phyloP scores from a whole-genome alignment of 2,888 invertebrate genomes.

The Poecilus cupreus region DNA sequence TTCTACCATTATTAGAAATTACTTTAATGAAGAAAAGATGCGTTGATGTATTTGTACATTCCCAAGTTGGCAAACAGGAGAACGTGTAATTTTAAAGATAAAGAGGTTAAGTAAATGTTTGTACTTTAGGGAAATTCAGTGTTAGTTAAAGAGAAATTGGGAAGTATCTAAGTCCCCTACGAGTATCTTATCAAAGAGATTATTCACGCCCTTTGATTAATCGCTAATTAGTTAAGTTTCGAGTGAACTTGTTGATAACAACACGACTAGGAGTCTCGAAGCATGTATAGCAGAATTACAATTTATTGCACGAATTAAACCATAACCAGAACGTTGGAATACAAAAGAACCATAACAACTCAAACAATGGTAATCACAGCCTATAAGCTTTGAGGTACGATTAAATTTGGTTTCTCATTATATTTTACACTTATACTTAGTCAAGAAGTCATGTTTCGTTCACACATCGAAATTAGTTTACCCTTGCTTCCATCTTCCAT shows the following conservation, averaged over 20 bases:
- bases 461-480: no score
- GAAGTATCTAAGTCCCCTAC: slow-evolving; percentile 9
- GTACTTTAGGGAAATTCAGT: slow-evolving; percentile 3
- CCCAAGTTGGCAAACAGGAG: not conserved
- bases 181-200: slow-evolving; percentile 36
- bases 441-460: slow-evolving; percentile 48
- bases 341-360: slow-evolving; percentile 48
- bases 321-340: slow-evolving; percentile 40
- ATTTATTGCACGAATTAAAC: slow-evolving; percentile 56
- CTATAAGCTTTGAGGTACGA: slow-evolving; percentile 60
- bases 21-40: no score
- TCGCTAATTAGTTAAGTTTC: slow-evolving; percentile 49
- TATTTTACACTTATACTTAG: slow-evolving; percentile 51
- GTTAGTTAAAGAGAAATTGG: slow-evolving; percentile 34
- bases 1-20: no score
- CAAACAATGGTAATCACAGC: slow-evolving; percentile 58
- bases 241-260: slow-evolving; percentile 39
- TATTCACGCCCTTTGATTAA: slow-evolving; percentile 45
- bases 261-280: slow-evolving; percentile 55
- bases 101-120: slow-evolving; percentile 22
- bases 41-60: no score
- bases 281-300: slow-evolving; percentile 55
- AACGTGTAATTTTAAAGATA: not conserved
- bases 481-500: no score
- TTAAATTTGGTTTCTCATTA: slow-evolving; percentile 52